These are phyloP conservation scores for Cromileptes altivelis DNA, from an alignment of 2,113 vertebrate genomes.

Conservation along the genomic window DNA sequence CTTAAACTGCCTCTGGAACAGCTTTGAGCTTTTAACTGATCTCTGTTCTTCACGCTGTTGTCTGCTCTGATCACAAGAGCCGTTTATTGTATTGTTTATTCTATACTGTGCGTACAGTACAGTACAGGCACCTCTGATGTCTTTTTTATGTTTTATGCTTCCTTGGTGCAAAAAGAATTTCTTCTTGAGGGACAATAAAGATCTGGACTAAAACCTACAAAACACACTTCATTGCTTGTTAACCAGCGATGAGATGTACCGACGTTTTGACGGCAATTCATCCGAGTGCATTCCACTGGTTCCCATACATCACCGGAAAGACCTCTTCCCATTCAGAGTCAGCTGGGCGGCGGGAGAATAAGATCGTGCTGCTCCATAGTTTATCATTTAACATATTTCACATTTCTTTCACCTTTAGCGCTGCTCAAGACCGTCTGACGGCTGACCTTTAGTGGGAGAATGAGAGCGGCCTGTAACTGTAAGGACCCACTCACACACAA, in stretches of 20 bases:
- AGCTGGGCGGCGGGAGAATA: slow-evolving; percentile 21
- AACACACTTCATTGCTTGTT: background rate
- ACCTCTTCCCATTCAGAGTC: slow-evolving; percentile 26
- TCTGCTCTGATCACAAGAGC: background rate
- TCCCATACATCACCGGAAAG: background rate
- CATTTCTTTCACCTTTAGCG: slow-evolving; percentile 80
- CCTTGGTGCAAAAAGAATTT: background rate
- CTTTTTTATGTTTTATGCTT: background rate
- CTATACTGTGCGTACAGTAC: background rate
- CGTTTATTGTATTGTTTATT: background rate
- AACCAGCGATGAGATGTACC: background rate
- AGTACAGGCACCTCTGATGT: background rate
- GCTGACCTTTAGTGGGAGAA: slow-evolving; percentile 83
- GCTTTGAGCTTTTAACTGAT: background rate
- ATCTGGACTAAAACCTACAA: background rate
- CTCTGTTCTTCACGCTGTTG: background rate
- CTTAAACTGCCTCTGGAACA: background rate
- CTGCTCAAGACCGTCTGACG: slow-evolving; percentile 84
- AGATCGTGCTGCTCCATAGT: slow-evolving; percentile 22
- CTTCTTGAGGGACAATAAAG: background rate
- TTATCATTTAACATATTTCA: slow-evolving; percentile 79
- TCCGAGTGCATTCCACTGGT: background rate
- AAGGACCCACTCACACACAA: slow-evolving; percentile 64
- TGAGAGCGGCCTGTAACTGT: slow-evolving; percentile 74
- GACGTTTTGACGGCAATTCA: background rate